Evolutionary conservation across 1,140 invertebrate genomes (phyloP).

Genomic region (Leguminivora glycinivorella): DNA sequence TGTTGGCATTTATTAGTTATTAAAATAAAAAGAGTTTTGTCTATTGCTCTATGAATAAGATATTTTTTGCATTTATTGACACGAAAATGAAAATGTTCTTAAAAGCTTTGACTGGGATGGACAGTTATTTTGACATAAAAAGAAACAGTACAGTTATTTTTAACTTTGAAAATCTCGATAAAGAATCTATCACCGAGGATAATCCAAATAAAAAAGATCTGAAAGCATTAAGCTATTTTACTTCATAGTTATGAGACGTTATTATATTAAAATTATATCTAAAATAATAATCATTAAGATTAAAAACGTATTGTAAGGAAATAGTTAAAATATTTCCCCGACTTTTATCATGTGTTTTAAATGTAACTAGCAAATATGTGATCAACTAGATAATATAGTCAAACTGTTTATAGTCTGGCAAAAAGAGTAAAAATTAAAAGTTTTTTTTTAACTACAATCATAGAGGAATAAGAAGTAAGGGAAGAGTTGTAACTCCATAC

Average conservation of each 20-base stretch:
- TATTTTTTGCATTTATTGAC: neutral
- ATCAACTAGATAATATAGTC: neutral
- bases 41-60: neutral
- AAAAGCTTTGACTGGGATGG: too few relatives aligned
- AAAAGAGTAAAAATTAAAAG: too few relatives aligned
- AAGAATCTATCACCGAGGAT: neutral
- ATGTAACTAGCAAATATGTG: neutral
- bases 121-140: too few relatives aligned
- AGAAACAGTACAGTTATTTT: too few relatives aligned
- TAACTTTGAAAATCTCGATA: too few relatives aligned
- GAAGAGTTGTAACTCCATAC: too few relatives aligned
- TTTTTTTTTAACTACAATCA: too few relatives aligned
- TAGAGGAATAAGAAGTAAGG: too few relatives aligned
- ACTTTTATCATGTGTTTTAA: conserved; percentile 5
- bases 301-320: neutral
- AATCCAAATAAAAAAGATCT: neutral
- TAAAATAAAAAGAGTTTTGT: neutral
- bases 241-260: neutral
- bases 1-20: neutral
- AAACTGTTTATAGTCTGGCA: too few relatives aligned
- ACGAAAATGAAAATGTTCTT: neutral
- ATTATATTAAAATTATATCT: neutral
- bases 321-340: neutral
- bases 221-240: neutral
- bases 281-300: neutral